A percentile compares a stretch with the other conserved stretches of the same genome.
phyloP scores from a whole-genome alignment of 2,797 vertebrate genomes.

The Phoeniculus purpureus region DNA sequence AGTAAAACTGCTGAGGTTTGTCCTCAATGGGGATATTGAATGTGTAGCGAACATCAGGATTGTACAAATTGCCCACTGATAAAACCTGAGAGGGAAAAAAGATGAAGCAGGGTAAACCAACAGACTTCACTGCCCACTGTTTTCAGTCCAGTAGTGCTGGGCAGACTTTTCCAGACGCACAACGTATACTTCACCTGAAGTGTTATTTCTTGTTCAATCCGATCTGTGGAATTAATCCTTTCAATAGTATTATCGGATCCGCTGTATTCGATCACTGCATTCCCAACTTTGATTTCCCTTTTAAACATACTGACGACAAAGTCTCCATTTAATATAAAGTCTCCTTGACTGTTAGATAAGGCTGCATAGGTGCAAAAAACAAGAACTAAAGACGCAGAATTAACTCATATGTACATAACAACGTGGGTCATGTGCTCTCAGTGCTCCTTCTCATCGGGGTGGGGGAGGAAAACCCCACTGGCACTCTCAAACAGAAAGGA shows the following conservation, averaged over 20 bases:
- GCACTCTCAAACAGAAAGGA: neutral
- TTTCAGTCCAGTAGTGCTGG: neutral
- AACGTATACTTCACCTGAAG: slow-evolving; percentile 86
- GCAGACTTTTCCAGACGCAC: neutral
- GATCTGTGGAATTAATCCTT: slow-evolving; percentile 96
- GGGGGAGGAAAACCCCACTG: neutral
- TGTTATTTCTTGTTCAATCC: slow-evolving; percentile 92
- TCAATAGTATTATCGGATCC: slow-evolving; percentile 93
- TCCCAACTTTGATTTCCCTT: slow-evolving; percentile 96
- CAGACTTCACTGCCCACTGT: neutral
- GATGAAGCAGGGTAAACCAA: slow-evolving; percentile 1
- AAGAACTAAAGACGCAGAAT: slow-evolving; percentile 65
- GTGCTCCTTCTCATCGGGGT: neutral
- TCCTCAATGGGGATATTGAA: slow-evolving; percentile 98
- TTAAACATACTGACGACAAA: slow-evolving; percentile 99
- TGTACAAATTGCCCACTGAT: slow-evolving; percentile 95
- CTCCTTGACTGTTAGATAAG: slow-evolving; percentile 91
- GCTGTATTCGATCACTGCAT: slow-evolving; percentile 92
- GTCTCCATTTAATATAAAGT: slow-evolving; percentile 96
- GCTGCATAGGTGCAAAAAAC: slow-evolving; percentile 82
- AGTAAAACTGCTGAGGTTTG: slow-evolving; percentile 93
- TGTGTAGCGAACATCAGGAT: slow-evolving; percentile 94
- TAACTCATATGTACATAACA: slow-evolving; percentile 47
- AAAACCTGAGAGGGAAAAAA: slow-evolving; percentile 82
- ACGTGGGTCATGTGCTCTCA: neutral